Evolutionary conservation across 2,797 vertebrate genomes (phyloP).

Genomic region (Xiphophorus birchmanni): DNA sequence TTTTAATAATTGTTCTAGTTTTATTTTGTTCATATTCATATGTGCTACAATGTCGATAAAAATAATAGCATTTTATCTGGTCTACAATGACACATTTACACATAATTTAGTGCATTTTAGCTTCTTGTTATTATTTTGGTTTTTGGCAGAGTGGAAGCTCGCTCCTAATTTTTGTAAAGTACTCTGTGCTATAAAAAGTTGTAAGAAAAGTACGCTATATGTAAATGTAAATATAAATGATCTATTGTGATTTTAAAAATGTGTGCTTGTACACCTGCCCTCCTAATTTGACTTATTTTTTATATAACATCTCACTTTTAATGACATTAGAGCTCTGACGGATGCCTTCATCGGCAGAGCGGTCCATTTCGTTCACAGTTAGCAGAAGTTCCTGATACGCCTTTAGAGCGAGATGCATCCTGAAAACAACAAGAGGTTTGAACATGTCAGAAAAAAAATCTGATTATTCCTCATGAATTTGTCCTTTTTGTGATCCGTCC

Average conservation of each 20-base stretch:
- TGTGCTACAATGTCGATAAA: neutral
- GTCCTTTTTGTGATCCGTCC: neutral
- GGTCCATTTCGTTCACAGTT: slow-evolving; percentile 94
- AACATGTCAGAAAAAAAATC: slow-evolving; percentile 19
- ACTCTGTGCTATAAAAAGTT: neutral
- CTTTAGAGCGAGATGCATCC: slow-evolving; percentile 96
- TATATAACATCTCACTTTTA: slow-evolving; percentile 84
- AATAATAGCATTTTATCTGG: neutral
- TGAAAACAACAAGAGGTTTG: slow-evolving; percentile 48
- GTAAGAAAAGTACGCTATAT: neutral
- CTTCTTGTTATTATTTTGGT: neutral
- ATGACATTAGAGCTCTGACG: slow-evolving; percentile 90
- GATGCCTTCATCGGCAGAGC: slow-evolving; percentile 84
- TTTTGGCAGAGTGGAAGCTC: neutral
- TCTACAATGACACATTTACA: neutral
- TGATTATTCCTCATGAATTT: neutral
- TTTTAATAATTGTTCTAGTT: neutral
- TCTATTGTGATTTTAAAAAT: neutral
- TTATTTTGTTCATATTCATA: neutral
- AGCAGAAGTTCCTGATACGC: slow-evolving; percentile 94
- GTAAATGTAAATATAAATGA: neutral
- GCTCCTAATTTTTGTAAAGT: neutral
- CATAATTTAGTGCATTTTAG: neutral
- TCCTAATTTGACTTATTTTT: neutral
- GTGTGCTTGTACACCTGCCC: neutral